These are phyloP conservation scores for Abrostola triplasia DNA, from an alignment of 2,888 invertebrate species.

Conservation along the genomic window DNA sequence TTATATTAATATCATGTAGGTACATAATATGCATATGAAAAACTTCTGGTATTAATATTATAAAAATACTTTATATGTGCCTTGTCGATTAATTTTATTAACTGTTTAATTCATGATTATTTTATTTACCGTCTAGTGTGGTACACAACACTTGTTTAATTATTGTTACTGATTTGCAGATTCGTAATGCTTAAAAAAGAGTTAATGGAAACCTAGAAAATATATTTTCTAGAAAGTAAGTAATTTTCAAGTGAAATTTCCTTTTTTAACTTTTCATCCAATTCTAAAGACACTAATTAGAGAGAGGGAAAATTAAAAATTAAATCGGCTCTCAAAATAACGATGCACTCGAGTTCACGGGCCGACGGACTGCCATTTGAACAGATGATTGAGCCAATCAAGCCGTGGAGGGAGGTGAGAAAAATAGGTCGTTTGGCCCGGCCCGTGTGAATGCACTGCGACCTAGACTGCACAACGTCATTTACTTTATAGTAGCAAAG, in stretches of 20 bases:
- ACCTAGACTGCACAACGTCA: conserved; percentile 61
- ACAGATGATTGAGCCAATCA: conserved; percentile 65
- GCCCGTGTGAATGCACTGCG: conserved; percentile 59
- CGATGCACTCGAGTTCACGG: conserved; percentile 45
- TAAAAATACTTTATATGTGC: conserved; percentile 1
- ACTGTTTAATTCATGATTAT: too few species aligned
- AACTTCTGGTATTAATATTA: conserved; percentile 21
- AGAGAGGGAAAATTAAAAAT: conserved; percentile 42
- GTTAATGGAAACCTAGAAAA: too few species aligned
- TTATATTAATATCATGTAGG: conserved; percentile 36
- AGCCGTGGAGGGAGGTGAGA: conserved; percentile 53
- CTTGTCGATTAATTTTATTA: neutral
- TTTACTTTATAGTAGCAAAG: conserved; percentile 65
- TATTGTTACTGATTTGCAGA: too few species aligned
- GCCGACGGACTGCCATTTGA: conserved; percentile 54
- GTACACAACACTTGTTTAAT: too few species aligned
- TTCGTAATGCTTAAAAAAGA: too few species aligned
- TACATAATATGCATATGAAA: conserved; percentile 11
- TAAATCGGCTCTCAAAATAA: conserved; percentile 48
- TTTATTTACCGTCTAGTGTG: too few species aligned
- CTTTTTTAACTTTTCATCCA: conserved; percentile 29
- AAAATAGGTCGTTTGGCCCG: conserved; percentile 64
- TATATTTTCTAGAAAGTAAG: too few species aligned
- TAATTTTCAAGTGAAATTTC: neutral
- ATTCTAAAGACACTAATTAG: conserved; percentile 47